Evolutionary conservation across 1,140 invertebrate species (phyloP).

Genomic region (Pachypeltis micranthus): DNA sequence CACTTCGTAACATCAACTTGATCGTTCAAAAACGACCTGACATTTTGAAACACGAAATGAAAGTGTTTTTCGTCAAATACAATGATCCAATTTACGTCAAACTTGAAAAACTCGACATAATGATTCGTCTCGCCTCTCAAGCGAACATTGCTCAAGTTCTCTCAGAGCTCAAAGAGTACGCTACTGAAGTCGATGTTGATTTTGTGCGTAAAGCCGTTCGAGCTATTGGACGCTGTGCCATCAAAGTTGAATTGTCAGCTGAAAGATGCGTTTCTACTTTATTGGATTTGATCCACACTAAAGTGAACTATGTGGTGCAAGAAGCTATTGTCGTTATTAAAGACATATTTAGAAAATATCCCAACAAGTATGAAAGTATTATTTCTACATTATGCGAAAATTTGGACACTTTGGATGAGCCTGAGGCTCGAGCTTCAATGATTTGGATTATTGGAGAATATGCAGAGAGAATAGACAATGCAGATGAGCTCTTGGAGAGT

Average conservation of each 20-base stretch:
- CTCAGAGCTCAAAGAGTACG: conserved; percentile 95
- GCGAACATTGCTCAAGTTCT: conserved; percentile 97
- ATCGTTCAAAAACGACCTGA: conserved; percentile 98
- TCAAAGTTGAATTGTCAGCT: conserved; percentile 98
- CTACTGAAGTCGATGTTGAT: conserved; percentile 99
- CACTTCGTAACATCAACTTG: conserved; percentile 94
- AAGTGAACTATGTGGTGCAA: conserved; percentile 99
- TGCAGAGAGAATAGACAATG: conserved; percentile 98
- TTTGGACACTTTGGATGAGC: conserved; percentile 95
- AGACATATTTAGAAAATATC: conserved; percentile 99
- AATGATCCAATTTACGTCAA: conserved; percentile 99
- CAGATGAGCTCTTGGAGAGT: conserved; percentile 93
- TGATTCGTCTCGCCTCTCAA: conserved; percentile 97
- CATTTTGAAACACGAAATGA: conserved; percentile 99
- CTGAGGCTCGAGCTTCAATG: conserved; percentile 97
- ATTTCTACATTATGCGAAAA: conserved; percentile 99
- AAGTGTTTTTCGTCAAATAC: conserved; percentile 99
- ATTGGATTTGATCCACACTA: conserved; percentile 98
- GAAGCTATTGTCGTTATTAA: conserved; percentile 99
- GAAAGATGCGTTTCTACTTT: conserved; percentile 97
- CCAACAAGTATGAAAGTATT: conserved; percentile 99
- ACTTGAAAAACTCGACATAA: conserved; percentile 97
- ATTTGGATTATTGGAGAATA: conserved; percentile 99
- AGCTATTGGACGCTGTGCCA: conserved; percentile 97
- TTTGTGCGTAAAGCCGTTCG: conserved; percentile 97